Evolutionary conservation across 1,140 invertebrate species (phyloP), one percentile per base, ranked within the genome.

Genomic region (Cyrtorhinus lividipennis): DNA sequence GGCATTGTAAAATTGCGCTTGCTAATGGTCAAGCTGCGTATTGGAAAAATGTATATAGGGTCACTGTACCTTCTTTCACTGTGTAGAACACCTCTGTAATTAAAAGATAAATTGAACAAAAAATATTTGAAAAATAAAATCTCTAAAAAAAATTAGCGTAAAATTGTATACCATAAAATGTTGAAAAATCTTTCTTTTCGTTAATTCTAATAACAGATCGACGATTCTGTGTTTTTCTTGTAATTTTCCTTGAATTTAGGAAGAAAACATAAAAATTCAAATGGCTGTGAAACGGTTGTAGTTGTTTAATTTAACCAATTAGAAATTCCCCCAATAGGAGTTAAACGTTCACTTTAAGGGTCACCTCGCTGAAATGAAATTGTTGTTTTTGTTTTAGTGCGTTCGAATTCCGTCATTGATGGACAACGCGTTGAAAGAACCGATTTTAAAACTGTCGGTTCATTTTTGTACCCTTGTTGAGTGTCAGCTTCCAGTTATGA

Each of bases 241-340:
- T n/a, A n/a, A 63, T 38, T 46, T 46, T 63, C 62, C 62, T 63
- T 63, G 53, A 57, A 63, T 63, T 63, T 63, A 63, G 62, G 62
- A 63, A 63, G 62, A 63, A 57, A 53, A 26, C n/a, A n/a, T n/a
- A 45, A 24, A 56, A 53, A 63, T 63, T 63, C 62, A 63, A 57
- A 45, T 63, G 62, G 62, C 62, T 63, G 62, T 63, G 62, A 63
- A 63, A 63, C 20, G 53, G 56, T 63, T 63, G 62, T 63, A 63
- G 62, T 56, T 27, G 26, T 63, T 63, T 63, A 22, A 5, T 53
- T 63, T 57, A 44, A n/a, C n/a, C 15, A 38, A 8, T 8, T 38
- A 38, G 30, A 38, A 38, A 15, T 15, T 5, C 30, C 30, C 30
- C 15, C 30, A 15, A 8, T 38, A 15, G 30, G 5, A 5, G 15